Base-by-base conservation (phyloP, 2,888 invertebrate genomes). In the Synanthedon myopaeformis region DNA sequence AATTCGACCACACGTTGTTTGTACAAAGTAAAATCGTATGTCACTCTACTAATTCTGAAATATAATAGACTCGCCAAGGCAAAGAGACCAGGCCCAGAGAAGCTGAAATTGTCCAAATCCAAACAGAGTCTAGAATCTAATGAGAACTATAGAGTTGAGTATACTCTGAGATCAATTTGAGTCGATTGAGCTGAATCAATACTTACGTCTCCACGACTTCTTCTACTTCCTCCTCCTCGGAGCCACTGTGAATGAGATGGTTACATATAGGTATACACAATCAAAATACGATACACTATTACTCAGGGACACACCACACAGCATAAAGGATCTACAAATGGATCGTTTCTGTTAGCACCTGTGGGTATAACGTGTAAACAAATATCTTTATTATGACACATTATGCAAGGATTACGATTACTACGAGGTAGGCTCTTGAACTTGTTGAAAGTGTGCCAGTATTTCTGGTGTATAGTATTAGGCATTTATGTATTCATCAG, bases 131-230 rank as follows among this genome's bases (percentile, higher is more conserved):
- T 81, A 79, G 59, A 65, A 65, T 75, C 75, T 81, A 79, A 60
- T 66, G 61, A 69, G 62, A 67, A 63, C 68, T 73, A 5, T 23
- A 28, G 6, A 28, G 28, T 28, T 28, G 76, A 63, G 61, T 67
- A 42, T 42, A 13, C 14, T 45, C 13, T 8, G n/a, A n/a, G 14
- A 45, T 45, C 45, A 35, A 35, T 14, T 45, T 45, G 45, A 14
- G 45, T n/a, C 10, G 23, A 11, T 52, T 49, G 14, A 54, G 55
- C n/a, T 35, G 61, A 54, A 57, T 35, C 35, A 35, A 67, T 74
- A 92, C 93, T 93, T 91, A 93, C 93, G 90, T 90, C 83, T 91
- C 91, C 74, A 86, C 89, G 76, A 93, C 92, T 91, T 93, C 93
- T 91, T 93, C 92, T 73, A 91, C 91, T 88, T 90, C 91, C 89